Conservation (phyloP, 2,113 vertebrate species). For the Microtus ochrogaster region DNA sequence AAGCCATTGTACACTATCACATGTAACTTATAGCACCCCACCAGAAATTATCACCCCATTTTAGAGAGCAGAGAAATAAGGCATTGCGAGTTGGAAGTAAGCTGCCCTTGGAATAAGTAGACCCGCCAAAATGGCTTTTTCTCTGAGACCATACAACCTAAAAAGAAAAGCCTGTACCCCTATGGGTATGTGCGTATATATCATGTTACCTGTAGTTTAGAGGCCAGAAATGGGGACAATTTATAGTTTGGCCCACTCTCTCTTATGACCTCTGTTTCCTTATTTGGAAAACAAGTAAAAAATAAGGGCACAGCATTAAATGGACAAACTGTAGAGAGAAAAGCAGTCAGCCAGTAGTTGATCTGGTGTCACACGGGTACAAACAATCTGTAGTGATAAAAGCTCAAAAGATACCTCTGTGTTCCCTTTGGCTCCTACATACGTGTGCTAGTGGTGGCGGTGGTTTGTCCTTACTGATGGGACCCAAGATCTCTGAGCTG, state of each 20-base stretch:
- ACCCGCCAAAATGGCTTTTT: not conserved
- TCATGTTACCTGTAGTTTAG: not conserved
- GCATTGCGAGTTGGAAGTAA: not conserved
- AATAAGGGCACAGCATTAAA: not conserved
- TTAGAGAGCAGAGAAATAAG: not conserved
- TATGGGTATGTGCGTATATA: too few species aligned
- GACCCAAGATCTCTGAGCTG: not conserved
- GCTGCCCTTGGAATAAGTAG: not conserved
- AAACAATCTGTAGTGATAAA: not conserved
- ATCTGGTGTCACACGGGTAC: not conserved
- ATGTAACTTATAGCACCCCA: not conserved
- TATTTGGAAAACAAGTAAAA: not conserved
- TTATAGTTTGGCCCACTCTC: fast-evolving
- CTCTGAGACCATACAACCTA: not conserved
- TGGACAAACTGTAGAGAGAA: not conserved
- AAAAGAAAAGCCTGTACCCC: not conserved
- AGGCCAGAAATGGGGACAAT: not conserved
- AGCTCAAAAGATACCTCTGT: not conserved
- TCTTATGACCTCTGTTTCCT: not conserved
- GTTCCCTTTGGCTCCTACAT: not conserved
- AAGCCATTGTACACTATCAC: too few species aligned
- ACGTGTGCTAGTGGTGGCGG: too few species aligned
- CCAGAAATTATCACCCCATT: fast-evolving
- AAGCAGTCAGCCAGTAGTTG: not conserved
- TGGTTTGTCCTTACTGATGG: not conserved